Evolutionary conservation across 2,888 invertebrate species (phyloP), one percentile per base, ranked within the genome.

Genomic region (Ectemnius lituratus): DNA sequence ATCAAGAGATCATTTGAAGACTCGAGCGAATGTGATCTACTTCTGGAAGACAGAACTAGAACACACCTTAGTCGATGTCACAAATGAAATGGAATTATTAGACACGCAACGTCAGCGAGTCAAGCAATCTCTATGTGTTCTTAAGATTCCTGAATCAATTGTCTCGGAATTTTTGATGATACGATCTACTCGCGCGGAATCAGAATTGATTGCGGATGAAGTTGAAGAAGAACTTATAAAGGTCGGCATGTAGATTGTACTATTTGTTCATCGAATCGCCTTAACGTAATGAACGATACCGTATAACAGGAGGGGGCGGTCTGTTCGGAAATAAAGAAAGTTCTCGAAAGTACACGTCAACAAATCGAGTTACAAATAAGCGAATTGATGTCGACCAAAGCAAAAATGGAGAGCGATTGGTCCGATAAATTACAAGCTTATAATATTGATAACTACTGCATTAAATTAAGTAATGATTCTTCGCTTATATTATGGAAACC

Each of bases 351-450:
- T 78, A 94, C 94, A 0, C 89, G 95, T 4, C 91, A 93, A 49
- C 93, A 94, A 85, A 94, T 96, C 37, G 94, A 95, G 79, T 92
- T 93, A 49, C 96, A 96, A 90, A 91, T 96, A 87, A 87, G 93
- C 37, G 94, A 95, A 82, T 95, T 97, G 86, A 95, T 96, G 86
- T 94, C 96, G 16, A 95, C 95, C 0, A 97, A 98, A 88, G 94
- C 95, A 80, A 93, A 95, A 58, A 92, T 98, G 72, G 98, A 98
- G 91, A 95, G 94, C 86, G 97, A 98, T 89, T 98, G 97, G 97
- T 97, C 97, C 85, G 97, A 98, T 87, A 98, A 98, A 91, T 93
- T 93, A 71, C 94, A 96, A 87, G 94, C 97, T 0, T 95, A 96
- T 85, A 94, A 95, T 80, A 94, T 96, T 3, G 97, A 97, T 84